A percentile compares a stretch with the other conserved stretches of the same genome.
Evolutionary conservation across 35 echinoderm and acorn worm genomes (phyloP).

Genomic region (Eucidaris tribuloides): DNA sequence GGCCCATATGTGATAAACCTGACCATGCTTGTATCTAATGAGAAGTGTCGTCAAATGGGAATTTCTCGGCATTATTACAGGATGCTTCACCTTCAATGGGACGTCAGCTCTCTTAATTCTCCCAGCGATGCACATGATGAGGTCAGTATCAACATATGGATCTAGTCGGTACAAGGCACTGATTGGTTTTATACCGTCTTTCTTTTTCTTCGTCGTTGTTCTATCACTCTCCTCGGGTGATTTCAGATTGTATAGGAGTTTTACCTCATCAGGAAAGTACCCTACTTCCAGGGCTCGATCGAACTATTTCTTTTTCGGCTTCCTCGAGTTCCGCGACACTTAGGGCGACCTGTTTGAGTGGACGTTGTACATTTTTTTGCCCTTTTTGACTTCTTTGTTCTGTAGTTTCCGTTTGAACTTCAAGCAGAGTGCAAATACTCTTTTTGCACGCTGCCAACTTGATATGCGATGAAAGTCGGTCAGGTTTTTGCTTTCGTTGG

Average conservation of each 20-base stretch:
- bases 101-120: neutral
- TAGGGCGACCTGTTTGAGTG: no score
- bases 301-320: slow-evolving; percentile 30
- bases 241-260: neutral
- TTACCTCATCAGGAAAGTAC: neutral
- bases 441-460: slow-evolving; percentile 30
- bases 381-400: neutral
- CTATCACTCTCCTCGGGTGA: neutral
- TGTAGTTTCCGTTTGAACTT: slow-evolving; percentile 38
- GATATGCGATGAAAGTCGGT: slow-evolving; percentile 17
- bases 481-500: neutral
- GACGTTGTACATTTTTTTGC: no score
- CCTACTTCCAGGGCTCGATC: slow-evolving; percentile 7
- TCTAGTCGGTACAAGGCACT: neutral
- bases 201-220: neutral
- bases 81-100: no score
- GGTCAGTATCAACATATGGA: neutral
- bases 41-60: neutral
- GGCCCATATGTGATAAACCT: neutral
- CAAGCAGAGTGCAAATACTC: slow-evolving; percentile 12
- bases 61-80: neutral
- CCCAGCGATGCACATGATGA: neutral
- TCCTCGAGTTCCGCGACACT: slow-evolving; percentile 27
- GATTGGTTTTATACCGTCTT: neutral
- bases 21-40: no score